phyloP scores from a whole-genome alignment of 2,797 vertebrate genomes.

The Eremophila alpestris region DNA sequence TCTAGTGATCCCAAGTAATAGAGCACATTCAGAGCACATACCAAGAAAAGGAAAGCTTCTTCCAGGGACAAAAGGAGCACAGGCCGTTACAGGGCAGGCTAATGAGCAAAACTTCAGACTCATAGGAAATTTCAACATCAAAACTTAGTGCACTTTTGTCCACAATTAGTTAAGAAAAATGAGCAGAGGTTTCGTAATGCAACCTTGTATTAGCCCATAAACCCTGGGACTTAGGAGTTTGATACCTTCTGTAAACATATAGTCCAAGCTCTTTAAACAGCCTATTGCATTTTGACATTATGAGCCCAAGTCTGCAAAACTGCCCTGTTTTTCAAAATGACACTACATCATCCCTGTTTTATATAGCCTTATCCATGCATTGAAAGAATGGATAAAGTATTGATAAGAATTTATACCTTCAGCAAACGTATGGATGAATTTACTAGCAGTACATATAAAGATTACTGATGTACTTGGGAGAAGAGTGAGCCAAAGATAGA shows the following conservation, averaged over 20 bases:
- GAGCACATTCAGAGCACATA: background rate
- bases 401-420: background rate
- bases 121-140: background rate
- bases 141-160: background rate
- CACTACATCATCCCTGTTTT: background rate
- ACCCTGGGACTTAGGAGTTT: background rate
- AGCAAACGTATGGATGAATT: background rate
- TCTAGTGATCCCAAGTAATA: background rate
- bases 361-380: background rate
- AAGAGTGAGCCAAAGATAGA: background rate
- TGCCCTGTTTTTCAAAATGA: background rate
- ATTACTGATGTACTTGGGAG: background rate
- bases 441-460: background rate
- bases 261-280: background rate
- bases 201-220: background rate
- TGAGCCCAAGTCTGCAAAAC: background rate
- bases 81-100: background rate
- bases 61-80: background rate
- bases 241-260: background rate
- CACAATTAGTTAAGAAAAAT: background rate
- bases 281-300: background rate
- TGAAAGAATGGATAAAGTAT: background rate
- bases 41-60: background rate
- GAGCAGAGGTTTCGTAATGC: background rate
- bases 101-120: background rate